Evolutionary conservation across 2,797 vertebrate species (phyloP).

Genomic region (Eulemur mongoz): DNA sequence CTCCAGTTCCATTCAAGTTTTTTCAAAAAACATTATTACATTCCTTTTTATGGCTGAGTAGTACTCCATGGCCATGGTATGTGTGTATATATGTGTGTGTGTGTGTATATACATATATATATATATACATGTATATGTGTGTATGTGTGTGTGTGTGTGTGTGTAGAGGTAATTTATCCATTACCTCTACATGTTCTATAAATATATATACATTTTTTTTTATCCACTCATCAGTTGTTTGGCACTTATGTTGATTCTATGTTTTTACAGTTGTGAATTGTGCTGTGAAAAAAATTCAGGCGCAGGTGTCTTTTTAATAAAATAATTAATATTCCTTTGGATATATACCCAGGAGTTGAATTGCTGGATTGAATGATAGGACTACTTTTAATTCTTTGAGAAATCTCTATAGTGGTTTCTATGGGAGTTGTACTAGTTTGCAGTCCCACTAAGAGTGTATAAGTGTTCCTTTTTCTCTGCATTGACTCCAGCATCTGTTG

Average conservation of each 20-base stretch:
- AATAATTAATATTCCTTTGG: neutral
- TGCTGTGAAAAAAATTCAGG: neutral
- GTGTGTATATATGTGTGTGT: neutral
- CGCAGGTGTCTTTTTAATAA: neutral
- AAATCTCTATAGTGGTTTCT: neutral
- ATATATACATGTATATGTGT: too few relatives aligned
- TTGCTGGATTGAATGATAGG: neutral
- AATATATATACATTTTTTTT: neutral
- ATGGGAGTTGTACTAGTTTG: neutral
- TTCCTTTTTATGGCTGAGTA: too few relatives aligned
- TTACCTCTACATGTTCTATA: too few relatives aligned
- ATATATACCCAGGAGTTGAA: neutral
- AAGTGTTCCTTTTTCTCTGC: neutral
- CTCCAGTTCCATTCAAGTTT: too few relatives aligned
- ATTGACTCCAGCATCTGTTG: neutral
- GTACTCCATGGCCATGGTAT: neutral
- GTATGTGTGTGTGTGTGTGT: too few relatives aligned
- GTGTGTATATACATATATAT: too few relatives aligned
- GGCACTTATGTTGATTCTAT: neutral
- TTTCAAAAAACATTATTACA: too few relatives aligned
- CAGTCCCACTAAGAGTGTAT: neutral
- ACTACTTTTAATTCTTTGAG: neutral
- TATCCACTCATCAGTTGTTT: neutral
- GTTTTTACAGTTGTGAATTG: neutral
- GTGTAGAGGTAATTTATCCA: too few relatives aligned